These are phyloP conservation scores for Cantharis flavilabris DNA, from an alignment of 2,888 invertebrate species.

Conservation along the genomic window DNA sequence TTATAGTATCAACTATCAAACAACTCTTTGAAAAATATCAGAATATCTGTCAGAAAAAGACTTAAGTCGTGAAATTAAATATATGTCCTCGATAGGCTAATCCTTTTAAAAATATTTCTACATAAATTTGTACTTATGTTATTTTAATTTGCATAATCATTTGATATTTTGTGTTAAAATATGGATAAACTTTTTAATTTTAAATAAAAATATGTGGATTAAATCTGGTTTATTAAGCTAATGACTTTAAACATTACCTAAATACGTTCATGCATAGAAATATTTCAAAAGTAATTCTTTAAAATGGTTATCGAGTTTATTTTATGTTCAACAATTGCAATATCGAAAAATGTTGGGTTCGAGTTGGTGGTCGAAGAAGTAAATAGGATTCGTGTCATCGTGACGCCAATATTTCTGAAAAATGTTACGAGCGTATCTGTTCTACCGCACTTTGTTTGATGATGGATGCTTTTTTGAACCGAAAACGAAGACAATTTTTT, in stretches of 20 bases:
- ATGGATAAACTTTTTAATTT: not conserved
- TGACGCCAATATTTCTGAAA: conserved; percentile 16
- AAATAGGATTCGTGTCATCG: conserved; percentile 14
- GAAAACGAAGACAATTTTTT: not conserved
- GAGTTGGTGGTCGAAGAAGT: not conserved
- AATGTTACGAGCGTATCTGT: conserved; percentile 17
- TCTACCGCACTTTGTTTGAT: conserved; percentile 7
- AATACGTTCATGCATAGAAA: not conserved
- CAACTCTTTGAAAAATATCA: not conserved
- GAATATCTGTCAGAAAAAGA: not conserved
- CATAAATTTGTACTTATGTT: conserved; percentile 4
- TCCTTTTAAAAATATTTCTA: not conserved
- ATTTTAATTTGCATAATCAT: conserved; percentile 1
- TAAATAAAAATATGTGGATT: not conserved
- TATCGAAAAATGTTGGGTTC: not conserved
- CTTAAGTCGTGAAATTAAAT: conserved; percentile 1
- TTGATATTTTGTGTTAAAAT: not conserved
- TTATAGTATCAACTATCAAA: not conserved
- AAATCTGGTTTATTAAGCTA: not conserved
- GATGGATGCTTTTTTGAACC: conserved; percentile 15
- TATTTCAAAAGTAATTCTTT: not conserved
- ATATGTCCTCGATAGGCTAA: not conserved
- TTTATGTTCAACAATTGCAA: conserved; percentile 5
- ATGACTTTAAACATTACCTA: not conserved
- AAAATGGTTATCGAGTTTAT: not conserved